Percentiles rank a stretch among this genome's conserved stretches.
Evolutionary conservation across 2,888 invertebrate genomes (phyloP).

Genomic region (Zygogramma bicolorata): DNA sequence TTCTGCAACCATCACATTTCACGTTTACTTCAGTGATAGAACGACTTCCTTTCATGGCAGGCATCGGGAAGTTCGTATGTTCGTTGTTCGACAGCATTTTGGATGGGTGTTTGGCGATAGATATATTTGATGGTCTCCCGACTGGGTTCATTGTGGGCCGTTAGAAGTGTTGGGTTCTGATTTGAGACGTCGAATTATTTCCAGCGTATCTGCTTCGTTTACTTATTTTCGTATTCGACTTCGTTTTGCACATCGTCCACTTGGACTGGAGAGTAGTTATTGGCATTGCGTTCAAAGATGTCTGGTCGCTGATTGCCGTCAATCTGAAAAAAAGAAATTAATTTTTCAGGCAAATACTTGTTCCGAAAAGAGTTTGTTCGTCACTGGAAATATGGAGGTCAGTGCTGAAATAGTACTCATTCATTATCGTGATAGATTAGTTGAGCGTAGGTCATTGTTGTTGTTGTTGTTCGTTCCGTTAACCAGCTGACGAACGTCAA

Average conservation of each 20-base stretch:
- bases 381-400: not conserved
- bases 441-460: not conserved
- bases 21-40: not conserved
- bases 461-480: too few relatives aligned
- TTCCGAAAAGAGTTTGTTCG: too few relatives aligned
- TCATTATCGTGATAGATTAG: not conserved
- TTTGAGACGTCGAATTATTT: not conserved
- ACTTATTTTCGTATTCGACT: not conserved
- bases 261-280: not conserved
- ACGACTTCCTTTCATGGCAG: not conserved
- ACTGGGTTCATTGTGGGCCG: not conserved
- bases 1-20: constrained; percentile 40
- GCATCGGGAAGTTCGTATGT: not conserved
- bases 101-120: not conserved
- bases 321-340: not conserved
- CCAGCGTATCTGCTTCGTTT: not conserved
- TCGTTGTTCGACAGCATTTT: constrained; percentile 24
- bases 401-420: not conserved
- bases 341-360: too few relatives aligned
- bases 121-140: not conserved
- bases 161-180: not conserved
- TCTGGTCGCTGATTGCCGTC: not conserved
- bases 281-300: not conserved
- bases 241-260: not conserved
- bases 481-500: too few relatives aligned